Percentiles rank a stretch among this genome's conserved stretches.
phyloP scores from a whole-genome alignment of 2,113 vertebrate species.

The Nycticebus coucang region DNA sequence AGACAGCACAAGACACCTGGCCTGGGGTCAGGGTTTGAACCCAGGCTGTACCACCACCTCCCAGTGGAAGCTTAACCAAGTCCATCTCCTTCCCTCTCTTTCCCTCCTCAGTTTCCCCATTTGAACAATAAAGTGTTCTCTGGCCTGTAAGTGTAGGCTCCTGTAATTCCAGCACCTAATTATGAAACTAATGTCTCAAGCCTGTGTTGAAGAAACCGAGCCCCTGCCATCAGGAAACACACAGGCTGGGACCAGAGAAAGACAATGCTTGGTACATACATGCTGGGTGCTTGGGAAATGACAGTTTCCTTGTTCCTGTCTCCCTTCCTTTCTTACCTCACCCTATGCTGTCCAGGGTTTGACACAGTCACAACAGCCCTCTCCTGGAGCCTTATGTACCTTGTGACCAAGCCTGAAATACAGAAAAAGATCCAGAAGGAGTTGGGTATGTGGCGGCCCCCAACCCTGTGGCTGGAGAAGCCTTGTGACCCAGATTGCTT shows the following conservation, averaged over 20 bases:
- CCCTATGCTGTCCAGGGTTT: conserved; percentile 86
- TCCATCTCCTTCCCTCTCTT: neutral
- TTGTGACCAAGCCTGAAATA: conserved; percentile 88
- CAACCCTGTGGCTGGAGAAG: neutral
- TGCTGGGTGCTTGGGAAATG: neutral
- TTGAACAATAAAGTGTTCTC: neutral
- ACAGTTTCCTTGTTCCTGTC: neutral
- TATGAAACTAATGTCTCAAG: neutral
- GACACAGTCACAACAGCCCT: conserved; percentile 89
- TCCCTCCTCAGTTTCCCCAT: neutral
- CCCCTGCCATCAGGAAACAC: neutral
- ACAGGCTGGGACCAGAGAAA: neutral
- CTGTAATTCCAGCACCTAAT: neutral
- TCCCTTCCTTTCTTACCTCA: neutral
- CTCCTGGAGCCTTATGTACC: conserved; percentile 92
- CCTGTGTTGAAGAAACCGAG: neutral
- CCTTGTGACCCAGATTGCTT: neutral
- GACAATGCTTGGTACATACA: neutral
- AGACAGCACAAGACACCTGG: neutral
- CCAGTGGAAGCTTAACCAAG: neutral
- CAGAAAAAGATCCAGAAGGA: conserved; percentile 89
- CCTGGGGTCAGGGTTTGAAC: neutral
- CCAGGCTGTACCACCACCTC: neutral
- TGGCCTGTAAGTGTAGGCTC: neutral
- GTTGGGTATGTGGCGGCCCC: conserved; percentile 83